Evolutionary conservation across 2,888 invertebrate genomes (phyloP).

Genomic region (Chirona hameri): DNA sequence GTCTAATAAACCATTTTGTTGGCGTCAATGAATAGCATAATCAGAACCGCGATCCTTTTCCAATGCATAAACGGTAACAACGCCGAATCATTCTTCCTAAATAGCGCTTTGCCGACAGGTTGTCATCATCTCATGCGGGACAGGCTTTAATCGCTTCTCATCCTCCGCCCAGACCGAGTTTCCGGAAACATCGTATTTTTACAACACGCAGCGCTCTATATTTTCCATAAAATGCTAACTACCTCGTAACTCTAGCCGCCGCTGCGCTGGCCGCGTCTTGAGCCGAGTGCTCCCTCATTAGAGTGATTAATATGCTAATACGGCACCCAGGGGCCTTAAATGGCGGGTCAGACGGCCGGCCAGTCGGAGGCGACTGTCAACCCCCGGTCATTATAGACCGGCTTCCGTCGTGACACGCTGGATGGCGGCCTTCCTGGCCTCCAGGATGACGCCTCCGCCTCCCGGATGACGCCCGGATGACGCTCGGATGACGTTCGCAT

Average conservation of each 20-base stretch:
- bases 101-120: too few species aligned
- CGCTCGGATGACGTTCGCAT: too few species aligned
- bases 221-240: neutral
- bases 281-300: neutral
- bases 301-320: slow-evolving; percentile 12
- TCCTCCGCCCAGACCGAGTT: too few species aligned
- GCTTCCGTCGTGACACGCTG: neutral
- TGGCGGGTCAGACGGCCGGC: neutral
- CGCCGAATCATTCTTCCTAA: too few species aligned
- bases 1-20: too few species aligned
- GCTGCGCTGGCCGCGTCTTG: neutral
- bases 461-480: neutral
- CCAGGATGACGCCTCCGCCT: neutral
- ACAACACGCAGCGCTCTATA: neutral
- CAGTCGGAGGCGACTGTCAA: neutral
- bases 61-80: too few species aligned
- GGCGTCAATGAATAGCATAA: too few species aligned
- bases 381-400: neutral
- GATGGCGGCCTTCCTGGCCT: neutral
- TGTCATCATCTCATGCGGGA: too few species aligned
- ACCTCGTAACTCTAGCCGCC: neutral
- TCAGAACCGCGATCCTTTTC: too few species aligned
- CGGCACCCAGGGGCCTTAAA: neutral
- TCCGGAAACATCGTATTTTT: neutral
- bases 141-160: too few species aligned